Evolutionary conservation across 2,797 vertebrate genomes (phyloP).

Genomic region (Pygocentrus nattereri): DNA sequence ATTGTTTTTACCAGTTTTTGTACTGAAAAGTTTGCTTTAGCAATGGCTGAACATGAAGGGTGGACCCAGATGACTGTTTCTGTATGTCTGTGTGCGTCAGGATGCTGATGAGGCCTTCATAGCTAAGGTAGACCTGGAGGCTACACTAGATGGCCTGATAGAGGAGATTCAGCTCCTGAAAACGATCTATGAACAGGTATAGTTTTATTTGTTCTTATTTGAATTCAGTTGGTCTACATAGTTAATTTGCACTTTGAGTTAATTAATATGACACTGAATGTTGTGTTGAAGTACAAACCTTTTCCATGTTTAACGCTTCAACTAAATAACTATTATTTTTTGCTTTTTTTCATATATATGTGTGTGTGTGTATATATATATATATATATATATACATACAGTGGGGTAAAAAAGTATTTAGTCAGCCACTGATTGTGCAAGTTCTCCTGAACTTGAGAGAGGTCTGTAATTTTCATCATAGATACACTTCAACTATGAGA

Average conservation of each 20-base stretch:
- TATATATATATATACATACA: too few relatives aligned
- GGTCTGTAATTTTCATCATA: too few relatives aligned
- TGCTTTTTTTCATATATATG: too few relatives aligned
- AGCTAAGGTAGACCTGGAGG: constrained; percentile 85
- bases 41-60: not conserved
- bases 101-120: constrained; percentile 89
- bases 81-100: constrained; percentile 68
- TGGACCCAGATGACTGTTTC: not conserved
- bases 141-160: constrained; percentile 78
- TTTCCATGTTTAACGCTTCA: too few relatives aligned
- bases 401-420: too few relatives aligned
- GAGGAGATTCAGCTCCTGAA: constrained; percentile 89
- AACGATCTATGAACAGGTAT: constrained; percentile 84
- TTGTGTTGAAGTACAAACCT: too few relatives aligned
- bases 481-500: too few relatives aligned
- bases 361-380: too few relatives aligned
- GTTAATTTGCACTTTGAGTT: not conserved
- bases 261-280: not conserved
- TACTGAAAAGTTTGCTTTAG: not conserved
- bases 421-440: too few relatives aligned
- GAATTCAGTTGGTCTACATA: not conserved
- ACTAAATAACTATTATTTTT: too few relatives aligned
- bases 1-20: not conserved
- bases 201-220: not conserved
- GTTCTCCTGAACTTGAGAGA: too few relatives aligned